A percentile compares a stretch with the other conserved stretches of the same genome.
Conservation (phyloP, 2,113 vertebrate species). For the Calyptomena viridis region DNA sequence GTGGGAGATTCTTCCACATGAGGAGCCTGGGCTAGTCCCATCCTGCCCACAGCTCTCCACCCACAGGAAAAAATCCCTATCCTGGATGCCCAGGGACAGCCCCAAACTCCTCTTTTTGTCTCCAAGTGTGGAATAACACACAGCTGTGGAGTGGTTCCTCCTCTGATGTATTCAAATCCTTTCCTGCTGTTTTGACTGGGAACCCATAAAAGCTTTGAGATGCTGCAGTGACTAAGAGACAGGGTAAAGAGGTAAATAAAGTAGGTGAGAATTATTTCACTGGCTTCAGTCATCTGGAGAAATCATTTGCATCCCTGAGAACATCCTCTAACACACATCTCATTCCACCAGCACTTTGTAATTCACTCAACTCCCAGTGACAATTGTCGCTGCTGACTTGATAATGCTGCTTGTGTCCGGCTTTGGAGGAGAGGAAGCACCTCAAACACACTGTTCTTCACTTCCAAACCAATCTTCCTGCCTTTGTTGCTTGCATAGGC, state of each 20-base stretch:
- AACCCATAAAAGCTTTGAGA: background rate
- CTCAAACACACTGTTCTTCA: background rate
- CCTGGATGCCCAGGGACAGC: background rate
- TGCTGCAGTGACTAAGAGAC: background rate
- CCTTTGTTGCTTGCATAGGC: background rate
- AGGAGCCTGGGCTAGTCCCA: background rate
- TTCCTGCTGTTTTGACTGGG: background rate
- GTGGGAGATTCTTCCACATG: background rate
- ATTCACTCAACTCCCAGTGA: background rate
- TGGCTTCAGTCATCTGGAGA: background rate
- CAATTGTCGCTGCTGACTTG: background rate
- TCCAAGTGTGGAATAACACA: background rate
- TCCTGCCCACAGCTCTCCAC: background rate
- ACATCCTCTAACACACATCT: background rate
- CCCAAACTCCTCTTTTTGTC: background rate
- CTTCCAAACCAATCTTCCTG: background rate
- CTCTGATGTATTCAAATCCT: background rate
- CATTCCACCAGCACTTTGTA: background rate
- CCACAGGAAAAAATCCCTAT: background rate
- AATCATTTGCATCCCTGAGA: background rate
- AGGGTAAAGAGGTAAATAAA: conserved; percentile 7
- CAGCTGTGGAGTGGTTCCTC: background rate
- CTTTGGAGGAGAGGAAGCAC: background rate
- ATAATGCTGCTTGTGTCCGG: background rate
- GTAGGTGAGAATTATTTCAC: conserved; percentile 8